Evolutionary conservation across 2,888 invertebrate genomes (phyloP).

Genomic region (Euplexia lucipara): DNA sequence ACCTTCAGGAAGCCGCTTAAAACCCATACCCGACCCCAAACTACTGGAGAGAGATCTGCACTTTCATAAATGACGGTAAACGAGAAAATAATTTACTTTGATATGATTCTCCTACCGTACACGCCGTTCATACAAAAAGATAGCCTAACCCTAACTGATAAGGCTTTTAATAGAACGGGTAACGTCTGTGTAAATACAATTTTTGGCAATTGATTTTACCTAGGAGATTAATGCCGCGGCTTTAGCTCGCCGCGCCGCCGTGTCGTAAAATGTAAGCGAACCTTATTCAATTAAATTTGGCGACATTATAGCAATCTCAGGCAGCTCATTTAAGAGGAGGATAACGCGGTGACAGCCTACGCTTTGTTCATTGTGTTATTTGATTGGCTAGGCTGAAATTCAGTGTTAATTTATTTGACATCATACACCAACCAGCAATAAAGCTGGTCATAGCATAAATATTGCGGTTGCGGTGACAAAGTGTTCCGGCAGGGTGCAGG

Average conservation of each 20-base stretch:
- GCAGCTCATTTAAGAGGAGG: conserved; percentile 82
- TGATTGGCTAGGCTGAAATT: conserved; percentile 70
- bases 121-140: conserved; percentile 71
- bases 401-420: conserved; percentile 56
- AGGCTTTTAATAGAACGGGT: conserved; percentile 70
- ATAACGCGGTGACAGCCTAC: conserved; percentile 76
- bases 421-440: conserved; percentile 46
- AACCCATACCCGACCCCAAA: conserved; percentile 69
- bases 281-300: conserved; percentile 90
- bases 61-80: conserved; percentile 83
- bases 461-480: conserved; percentile 32
- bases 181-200: conserved; percentile 78
- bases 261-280: conserved; percentile 89
- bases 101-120: conserved; percentile 83
- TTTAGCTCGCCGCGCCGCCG: conserved; percentile 79
- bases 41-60: conserved; percentile 77
- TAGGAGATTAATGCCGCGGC: conserved; percentile 86
- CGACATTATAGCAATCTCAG: conserved; percentile 89
- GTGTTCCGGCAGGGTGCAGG: conserved; percentile 3
- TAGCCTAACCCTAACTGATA: conserved; percentile 74
- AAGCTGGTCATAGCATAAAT: conserved; percentile 37
- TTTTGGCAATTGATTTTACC: conserved; percentile 89
- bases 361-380: conserved; percentile 77
- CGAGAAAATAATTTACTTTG: conserved; percentile 88
- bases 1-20: conserved; percentile 75